Evolutionary conservation across 1,140 invertebrate genomes (phyloP).

Genomic region (Tenebrio molitor): DNA sequence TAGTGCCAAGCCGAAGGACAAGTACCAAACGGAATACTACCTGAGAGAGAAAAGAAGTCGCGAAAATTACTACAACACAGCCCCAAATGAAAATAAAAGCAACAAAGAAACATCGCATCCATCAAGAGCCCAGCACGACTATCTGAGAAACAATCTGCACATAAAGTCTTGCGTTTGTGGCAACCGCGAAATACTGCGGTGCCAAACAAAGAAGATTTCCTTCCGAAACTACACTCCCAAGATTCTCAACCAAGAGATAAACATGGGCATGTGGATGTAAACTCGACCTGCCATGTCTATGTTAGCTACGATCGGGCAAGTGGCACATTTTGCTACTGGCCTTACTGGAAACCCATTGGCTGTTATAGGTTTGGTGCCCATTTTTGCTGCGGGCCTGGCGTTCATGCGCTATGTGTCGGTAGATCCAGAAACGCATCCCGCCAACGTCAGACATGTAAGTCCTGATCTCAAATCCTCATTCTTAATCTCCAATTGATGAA

Average conservation of each 20-base stretch:
- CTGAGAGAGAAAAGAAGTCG: slow-evolving; percentile 47
- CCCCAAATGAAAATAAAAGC: slow-evolving; percentile 68
- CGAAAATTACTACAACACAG: slow-evolving; percentile 67
- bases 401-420: slow-evolving; percentile 84
- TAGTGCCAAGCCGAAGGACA: slow-evolving; percentile 52
- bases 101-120: slow-evolving; percentile 59
- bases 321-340: slow-evolving; percentile 57
- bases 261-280: slow-evolving; percentile 66
- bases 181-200: slow-evolving; percentile 62
- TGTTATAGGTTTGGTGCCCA: slow-evolving; percentile 81
- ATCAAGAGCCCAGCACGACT: slow-evolving; percentile 60
- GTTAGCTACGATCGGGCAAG: slow-evolving; percentile 54
- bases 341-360: slow-evolving; percentile 68
- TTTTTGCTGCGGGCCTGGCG: slow-evolving; percentile 83
- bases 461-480: slow-evolving; percentile 42
- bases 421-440: slow-evolving; percentile 85
- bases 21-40: slow-evolving; percentile 62
- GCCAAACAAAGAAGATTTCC: slow-evolving; percentile 65
- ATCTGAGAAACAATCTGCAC: slow-evolving; percentile 72
- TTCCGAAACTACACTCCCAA: slow-evolving; percentile 78
- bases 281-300: slow-evolving; percentile 52
- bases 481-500: slow-evolving; percentile 45
- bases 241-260: slow-evolving; percentile 69
- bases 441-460: slow-evolving; percentile 78
- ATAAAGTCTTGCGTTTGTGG: slow-evolving; percentile 73